Percentiles rank a stretch among this genome's conserved stretches.
phyloP scores from a whole-genome alignment of 2,113 vertebrate genomes.

The Laticauda laticaudata region DNA sequence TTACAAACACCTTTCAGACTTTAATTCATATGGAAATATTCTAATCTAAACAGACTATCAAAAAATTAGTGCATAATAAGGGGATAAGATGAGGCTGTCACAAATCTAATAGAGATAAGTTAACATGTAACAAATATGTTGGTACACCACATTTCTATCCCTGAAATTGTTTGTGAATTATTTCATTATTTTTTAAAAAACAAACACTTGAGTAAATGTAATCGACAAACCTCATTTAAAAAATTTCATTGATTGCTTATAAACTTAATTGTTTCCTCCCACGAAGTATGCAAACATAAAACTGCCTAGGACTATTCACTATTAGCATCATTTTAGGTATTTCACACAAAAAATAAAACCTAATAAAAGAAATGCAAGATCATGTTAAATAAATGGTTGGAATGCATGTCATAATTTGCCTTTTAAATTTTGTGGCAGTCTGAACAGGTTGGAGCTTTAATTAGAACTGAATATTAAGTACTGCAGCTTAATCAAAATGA shows the following conservation, averaged over 20 bases:
- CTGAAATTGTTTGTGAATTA: neutral
- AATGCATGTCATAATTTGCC: neutral
- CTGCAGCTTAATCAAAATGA: constrained; percentile 14
- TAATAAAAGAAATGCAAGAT: constrained; percentile 1
- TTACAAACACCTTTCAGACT: neutral
- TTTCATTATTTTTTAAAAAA: neutral
- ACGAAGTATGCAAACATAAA: neutral
- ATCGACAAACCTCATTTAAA: neutral
- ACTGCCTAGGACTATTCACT: neutral
- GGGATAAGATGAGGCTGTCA: neutral
- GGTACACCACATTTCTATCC: neutral
- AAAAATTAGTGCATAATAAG: neutral
- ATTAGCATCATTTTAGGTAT: neutral
- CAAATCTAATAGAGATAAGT: neutral
- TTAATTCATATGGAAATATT: neutral
- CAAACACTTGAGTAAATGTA: neutral
- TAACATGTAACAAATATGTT: neutral
- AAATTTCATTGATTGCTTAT: neutral
- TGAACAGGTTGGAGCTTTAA: constrained; percentile 1
- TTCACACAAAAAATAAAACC: constrained; percentile 17
- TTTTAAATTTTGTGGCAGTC: constrained; percentile 4
- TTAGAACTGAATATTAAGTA: constrained; percentile 18
- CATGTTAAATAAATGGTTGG: constrained; percentile 16
- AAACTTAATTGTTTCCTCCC: neutral
- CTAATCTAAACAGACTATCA: neutral